Conservation (phyloP, 2,797 vertebrate species). For the Saxicola maurus region DNA sequence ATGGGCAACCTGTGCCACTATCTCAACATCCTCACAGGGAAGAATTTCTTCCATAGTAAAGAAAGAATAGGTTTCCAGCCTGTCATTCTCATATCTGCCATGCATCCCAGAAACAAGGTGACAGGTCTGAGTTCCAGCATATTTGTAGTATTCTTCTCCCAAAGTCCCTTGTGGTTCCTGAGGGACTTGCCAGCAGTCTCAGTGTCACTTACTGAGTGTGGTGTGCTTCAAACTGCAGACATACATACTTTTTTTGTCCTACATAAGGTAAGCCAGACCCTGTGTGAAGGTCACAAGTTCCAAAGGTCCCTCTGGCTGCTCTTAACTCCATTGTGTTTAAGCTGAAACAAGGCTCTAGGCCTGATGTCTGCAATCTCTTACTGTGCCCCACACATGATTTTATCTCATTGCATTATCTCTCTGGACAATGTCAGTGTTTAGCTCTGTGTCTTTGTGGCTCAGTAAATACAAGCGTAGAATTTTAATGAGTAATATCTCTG, state of each 20-base stretch:
- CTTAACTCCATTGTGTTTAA: not conserved
- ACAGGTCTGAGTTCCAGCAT: not conserved
- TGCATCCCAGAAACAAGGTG: not conserved
- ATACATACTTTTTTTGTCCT: not conserved
- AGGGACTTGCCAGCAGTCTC: not conserved
- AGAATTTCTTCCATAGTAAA: not conserved
- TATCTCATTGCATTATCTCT: not conserved
- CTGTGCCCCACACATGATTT: not conserved
- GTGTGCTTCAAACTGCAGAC: not conserved
- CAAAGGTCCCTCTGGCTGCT: not conserved
- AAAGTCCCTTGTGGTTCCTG: not conserved
- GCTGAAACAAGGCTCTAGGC: not conserved
- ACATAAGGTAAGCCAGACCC: not conserved
- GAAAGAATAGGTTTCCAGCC: not conserved
- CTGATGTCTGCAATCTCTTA: not conserved
- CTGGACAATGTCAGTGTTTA: not conserved
- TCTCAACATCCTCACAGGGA: too few species aligned
- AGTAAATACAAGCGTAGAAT: not conserved
- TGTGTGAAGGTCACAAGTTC: not conserved
- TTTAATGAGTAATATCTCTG: not conserved
- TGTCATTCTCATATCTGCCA: accelerated
- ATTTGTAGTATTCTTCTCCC: not conserved
- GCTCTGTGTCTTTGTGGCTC: not conserved
- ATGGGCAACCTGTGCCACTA: accelerated
- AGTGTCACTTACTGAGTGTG: not conserved